Evolutionary conservation across 2,113 vertebrate genomes (phyloP), one percentile per base, ranked within the genome.

Genomic region (Rhipidura dahli): DNA sequence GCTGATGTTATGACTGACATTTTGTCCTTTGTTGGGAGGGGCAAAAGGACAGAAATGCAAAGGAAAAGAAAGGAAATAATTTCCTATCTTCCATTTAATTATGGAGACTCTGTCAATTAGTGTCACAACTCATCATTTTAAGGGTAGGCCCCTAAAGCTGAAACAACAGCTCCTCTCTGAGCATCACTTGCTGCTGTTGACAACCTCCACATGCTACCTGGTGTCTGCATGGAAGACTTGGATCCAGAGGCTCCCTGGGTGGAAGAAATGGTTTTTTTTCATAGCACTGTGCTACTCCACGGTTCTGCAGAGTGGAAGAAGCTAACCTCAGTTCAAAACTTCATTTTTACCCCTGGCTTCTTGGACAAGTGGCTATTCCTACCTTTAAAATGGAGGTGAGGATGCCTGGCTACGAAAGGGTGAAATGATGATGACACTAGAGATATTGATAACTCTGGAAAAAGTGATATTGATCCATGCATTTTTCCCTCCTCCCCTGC

Each of bases 71-170:
- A 42, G 13, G n/a, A 87, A 91, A 79, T 6, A 7, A 27, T 39
- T 60, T 90, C 81, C 89, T 84, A 70, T 23, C 27, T 90, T 91
- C 57, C 60, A 53, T 93, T 95, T 95, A 66, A 93, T 93, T 93
- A 76, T 63, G 9, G 35, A 50, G 8, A 56, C 28, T 75, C 90
- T 77, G 69, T 83, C 95, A 95, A 61, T 79, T 93, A 88, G 28
- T 71, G 83, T 71, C 84, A 92, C 10, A 33, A 69, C 87, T 84
- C 0, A 0, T 91, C 54, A 83, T 83, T 90, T 91, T 82, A 96
- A 94, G 78, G 17, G 70, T 64, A 85, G 53, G 18, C 24, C 17
- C 53, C 44, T 53, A 69, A 89, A 64, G 40, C 30, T 68, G 31
- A 11, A 50, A 53, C 27, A 65, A 11, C 30, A 73, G 18, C 5